These are phyloP conservation scores for Jaculus jaculus DNA, from an alignment of 2,113 vertebrate genomes.

Conservation along the genomic window DNA sequence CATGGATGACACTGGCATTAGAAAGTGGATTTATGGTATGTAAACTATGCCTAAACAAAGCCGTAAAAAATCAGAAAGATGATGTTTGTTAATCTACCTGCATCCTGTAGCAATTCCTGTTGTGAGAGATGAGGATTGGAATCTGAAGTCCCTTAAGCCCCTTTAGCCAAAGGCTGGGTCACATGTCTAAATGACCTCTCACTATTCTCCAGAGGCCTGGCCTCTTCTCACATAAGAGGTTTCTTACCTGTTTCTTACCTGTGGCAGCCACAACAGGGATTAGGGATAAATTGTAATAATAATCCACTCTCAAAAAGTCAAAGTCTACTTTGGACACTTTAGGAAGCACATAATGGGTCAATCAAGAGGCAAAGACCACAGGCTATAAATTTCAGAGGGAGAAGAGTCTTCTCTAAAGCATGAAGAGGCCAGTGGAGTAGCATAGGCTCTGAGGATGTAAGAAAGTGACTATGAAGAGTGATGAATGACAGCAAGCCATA, in stretches of 20 bases:
- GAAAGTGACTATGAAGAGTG: not conserved
- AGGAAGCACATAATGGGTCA: no score
- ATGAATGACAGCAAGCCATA: no score
- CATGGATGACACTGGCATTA: not conserved
- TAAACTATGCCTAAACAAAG: conserved; percentile 9
- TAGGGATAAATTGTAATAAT: not conserved
- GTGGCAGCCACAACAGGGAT: not conserved
- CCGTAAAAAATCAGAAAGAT: not conserved
- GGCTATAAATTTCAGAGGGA: not conserved
- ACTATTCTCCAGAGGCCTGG: not conserved
- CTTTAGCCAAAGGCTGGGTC: not conserved
- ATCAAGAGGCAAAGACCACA: not conserved
- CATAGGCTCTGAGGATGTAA: not conserved
- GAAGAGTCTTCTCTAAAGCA: not conserved
- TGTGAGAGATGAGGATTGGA: not conserved
- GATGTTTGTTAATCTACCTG: not conserved
- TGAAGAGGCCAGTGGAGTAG: not conserved
- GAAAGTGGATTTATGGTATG: not conserved
- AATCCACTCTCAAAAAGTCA: not conserved
- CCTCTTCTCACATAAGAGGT: not conserved
- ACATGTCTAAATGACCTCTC: no score
- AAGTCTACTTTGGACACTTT: not conserved
- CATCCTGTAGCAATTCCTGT: not conserved
- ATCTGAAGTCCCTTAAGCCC: no score
- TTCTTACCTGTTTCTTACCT: not conserved